These are phyloP conservation scores for Sebastes aleutianus DNA, from an alignment of 2,797 vertebrate genomes.

Conservation along the genomic window DNA sequence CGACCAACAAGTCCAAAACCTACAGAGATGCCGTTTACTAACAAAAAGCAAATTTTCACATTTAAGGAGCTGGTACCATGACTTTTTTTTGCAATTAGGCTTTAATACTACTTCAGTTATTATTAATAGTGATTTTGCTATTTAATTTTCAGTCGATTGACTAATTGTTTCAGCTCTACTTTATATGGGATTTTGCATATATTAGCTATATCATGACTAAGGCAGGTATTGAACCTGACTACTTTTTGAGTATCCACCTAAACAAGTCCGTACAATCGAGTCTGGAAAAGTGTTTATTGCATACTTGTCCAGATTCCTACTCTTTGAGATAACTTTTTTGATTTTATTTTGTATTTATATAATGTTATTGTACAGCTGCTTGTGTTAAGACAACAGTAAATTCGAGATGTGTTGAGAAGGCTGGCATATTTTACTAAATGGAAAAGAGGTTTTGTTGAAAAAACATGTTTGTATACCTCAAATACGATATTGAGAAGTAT, in stretches of 20 bases:
- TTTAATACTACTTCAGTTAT: too few relatives aligned
- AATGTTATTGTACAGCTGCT: not conserved
- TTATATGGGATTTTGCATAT: not conserved
- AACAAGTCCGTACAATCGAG: not conserved
- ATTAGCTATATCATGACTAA: not conserved
- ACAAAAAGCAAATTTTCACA: not conserved
- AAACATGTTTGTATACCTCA: not conserved
- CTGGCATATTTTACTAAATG: not conserved
- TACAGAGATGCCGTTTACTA: not conserved
- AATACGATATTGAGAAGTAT: not conserved
- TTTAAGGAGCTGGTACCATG: not conserved
- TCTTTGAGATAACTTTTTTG: not conserved
- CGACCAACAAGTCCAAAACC: not conserved
- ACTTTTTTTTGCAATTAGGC: too few relatives aligned
- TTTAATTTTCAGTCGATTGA: not conserved
- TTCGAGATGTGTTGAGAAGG: not conserved
- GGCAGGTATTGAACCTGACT: too few relatives aligned
- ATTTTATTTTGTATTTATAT: not conserved
- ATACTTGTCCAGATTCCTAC: not conserved
- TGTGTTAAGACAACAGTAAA: not conserved
- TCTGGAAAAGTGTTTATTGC: not conserved
- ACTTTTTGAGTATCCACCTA: not conserved
- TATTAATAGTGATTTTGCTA: too few relatives aligned
- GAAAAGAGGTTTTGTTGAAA: not conserved
- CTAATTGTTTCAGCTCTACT: not conserved